Conservation (phyloP, 1,140 invertebrate genomes). For the Drosophila kikkawai region DNA sequence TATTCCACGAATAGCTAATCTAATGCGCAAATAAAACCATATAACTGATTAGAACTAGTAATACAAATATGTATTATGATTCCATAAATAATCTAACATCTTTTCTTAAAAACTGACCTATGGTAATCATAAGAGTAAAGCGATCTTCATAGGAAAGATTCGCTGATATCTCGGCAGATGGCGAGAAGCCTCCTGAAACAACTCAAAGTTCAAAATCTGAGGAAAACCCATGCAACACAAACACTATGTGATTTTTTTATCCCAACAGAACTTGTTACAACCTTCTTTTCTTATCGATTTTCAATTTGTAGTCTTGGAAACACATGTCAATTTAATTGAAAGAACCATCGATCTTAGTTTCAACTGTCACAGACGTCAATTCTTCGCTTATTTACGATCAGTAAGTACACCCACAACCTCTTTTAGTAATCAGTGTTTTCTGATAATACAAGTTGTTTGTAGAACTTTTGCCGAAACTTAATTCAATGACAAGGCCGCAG, state of each 20-base stretch:
- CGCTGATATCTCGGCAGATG: background rate
- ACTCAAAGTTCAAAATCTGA: conserved; percentile 13
- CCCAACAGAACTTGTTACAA: background rate
- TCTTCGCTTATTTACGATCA: conserved; percentile 23
- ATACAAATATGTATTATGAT: background rate
- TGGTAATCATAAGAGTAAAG: background rate
- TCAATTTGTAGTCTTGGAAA: conserved; percentile 6
- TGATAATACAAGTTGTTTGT: conserved; percentile 10
- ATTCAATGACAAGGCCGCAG: conserved; percentile 8
- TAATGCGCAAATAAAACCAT: background rate
- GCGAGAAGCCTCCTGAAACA: background rate
- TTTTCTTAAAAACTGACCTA: conserved; percentile 22
- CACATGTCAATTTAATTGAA: conserved; percentile 43
- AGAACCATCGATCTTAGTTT: conserved; percentile 35
- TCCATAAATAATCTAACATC: background rate
- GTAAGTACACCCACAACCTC: conserved; percentile 12
- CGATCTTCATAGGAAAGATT: background rate
- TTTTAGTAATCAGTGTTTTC: conserved; percentile 15
- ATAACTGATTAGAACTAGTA: background rate
- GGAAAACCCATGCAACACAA: background rate
- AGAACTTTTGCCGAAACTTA: background rate
- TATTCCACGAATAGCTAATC: conserved; percentile 17
- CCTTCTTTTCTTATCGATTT: conserved; percentile 5
- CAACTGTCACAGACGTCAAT: conserved; percentile 21
- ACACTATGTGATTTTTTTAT: conserved; percentile 1